phyloP scores from a whole-genome alignment of 2,888 invertebrate genomes.

The Argyra leucocephala region DNA sequence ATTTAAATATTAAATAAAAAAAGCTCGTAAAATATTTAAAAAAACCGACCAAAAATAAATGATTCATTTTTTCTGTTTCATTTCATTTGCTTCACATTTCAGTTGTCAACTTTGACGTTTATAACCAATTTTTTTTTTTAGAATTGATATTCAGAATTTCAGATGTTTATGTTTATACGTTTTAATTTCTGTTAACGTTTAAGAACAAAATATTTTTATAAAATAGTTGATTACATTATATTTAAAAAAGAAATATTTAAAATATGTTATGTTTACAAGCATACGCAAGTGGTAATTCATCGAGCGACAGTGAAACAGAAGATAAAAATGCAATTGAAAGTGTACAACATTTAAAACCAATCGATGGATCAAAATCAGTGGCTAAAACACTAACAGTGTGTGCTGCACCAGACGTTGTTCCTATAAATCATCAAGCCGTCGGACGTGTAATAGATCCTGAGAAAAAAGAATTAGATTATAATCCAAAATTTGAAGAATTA shows the following conservation, averaged over 20 bases:
- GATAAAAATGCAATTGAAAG: conserved; percentile 23
- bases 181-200: neutral
- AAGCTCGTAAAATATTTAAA: too few relatives aligned
- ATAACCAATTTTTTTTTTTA: too few relatives aligned
- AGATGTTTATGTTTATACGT: conserved; percentile 3
- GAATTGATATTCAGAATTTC: neutral
- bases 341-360: conserved; percentile 50
- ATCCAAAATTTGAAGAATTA: conserved; percentile 90
- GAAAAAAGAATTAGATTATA: conserved; percentile 73
- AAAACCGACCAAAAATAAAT: too few relatives aligned
- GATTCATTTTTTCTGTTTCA: too few relatives aligned
- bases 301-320: conserved; percentile 55
- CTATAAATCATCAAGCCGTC: conserved; percentile 63
- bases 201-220: neutral
- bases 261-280: conserved; percentile 63
- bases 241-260: neutral
- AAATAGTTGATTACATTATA: neutral
- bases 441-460: conserved; percentile 66
- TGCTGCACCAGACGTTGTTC: conserved; percentile 74
- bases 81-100: too few relatives aligned
- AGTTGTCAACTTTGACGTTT: too few relatives aligned
- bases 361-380: conserved; percentile 50
- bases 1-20: too few relatives aligned
- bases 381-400: conserved; percentile 60
- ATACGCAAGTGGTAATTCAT: conserved; percentile 53